These are phyloP conservation scores for Sesia bembeciformis DNA, from an alignment of 2,888 invertebrate genomes.

Conservation along the genomic window DNA sequence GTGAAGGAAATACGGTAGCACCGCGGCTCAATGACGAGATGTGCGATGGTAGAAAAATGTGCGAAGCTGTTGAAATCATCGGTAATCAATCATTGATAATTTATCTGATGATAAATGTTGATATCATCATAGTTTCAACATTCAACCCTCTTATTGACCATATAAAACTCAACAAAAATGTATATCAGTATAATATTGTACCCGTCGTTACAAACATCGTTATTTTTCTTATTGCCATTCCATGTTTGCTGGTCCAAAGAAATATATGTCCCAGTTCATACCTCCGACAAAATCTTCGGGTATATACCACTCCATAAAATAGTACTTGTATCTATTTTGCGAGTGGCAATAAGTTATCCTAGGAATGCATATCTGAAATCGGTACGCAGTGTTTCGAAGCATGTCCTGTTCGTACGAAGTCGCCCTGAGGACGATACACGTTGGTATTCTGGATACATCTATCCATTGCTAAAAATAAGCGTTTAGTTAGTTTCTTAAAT, in stretches of 20 bases:
- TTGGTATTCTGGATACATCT: constrained; percentile 34
- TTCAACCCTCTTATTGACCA: no score
- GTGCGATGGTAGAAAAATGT: no score
- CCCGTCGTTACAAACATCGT: no score
- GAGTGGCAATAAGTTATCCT: constrained; percentile 17
- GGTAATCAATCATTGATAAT: no score
- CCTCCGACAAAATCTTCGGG: constrained; percentile 21
- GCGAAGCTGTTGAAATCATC: no score
- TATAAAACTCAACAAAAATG: no score
- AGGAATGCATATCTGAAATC: constrained; percentile 8
- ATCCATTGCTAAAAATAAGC: constrained; percentile 40
- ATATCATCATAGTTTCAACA: no score
- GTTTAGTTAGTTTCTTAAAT: neutral
- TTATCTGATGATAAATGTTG: no score
- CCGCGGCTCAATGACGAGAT: no score
- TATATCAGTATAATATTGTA: no score
- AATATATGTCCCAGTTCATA: constrained; percentile 35
- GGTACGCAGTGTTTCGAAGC: constrained; percentile 12
- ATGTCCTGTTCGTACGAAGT: constrained; percentile 21
- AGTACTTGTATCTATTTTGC: constrained; percentile 14
- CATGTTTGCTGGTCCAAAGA: constrained; percentile 25
- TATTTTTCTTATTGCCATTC: constrained; percentile 17
- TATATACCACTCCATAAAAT: constrained; percentile 9
- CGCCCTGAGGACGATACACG: constrained; percentile 35
- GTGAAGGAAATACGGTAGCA: no score